phyloP scores from a whole-genome alignment of 64 coral and sea anemone species.

The Anthopleura sola region DNA sequence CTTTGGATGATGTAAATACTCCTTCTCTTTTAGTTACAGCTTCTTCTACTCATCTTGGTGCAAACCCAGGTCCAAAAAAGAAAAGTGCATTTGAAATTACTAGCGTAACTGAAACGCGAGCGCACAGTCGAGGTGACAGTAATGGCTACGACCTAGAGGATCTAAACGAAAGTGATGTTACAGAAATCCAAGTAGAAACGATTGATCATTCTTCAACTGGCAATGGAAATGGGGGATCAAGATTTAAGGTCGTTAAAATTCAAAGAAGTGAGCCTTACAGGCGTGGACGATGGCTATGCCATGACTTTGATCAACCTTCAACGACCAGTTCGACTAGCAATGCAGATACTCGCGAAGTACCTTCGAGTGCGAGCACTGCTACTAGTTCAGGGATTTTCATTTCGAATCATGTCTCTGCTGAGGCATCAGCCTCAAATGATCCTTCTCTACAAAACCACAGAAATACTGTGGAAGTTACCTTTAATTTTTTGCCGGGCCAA shows the following conservation, averaged over 20 bases:
- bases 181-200: conserved; percentile 63
- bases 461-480: conserved; percentile 25
- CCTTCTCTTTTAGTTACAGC: conserved; percentile 26
- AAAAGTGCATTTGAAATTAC: conserved; percentile 98
- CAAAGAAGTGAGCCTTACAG: conserved; percentile 77
- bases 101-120: conserved; percentile 89
- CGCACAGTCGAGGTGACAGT: conserved; percentile 85
- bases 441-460: conserved; percentile 21
- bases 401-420: conserved; percentile 25
- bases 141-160: conserved; percentile 93
- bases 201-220: conserved; percentile 61
- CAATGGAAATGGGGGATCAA: conserved; percentile 93
- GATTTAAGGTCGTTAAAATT: conserved; percentile 96
- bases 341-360: conserved; percentile 28
- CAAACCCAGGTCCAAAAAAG: conserved; percentile 71
- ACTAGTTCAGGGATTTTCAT: not conserved
- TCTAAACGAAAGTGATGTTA: conserved; percentile 90
- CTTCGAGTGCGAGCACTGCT: not conserved
- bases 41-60: conserved; percentile 23
- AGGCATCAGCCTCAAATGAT: not conserved
- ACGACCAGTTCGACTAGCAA: conserved; percentile 50
- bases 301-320: conserved; percentile 83
- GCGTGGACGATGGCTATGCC: conserved; percentile 88
- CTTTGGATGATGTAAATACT: conserved; percentile 52
- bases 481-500: conserved; percentile 13